Evolutionary conservation across 2,888 invertebrate genomes (phyloP).

Genomic region (Hyles lineata): DNA sequence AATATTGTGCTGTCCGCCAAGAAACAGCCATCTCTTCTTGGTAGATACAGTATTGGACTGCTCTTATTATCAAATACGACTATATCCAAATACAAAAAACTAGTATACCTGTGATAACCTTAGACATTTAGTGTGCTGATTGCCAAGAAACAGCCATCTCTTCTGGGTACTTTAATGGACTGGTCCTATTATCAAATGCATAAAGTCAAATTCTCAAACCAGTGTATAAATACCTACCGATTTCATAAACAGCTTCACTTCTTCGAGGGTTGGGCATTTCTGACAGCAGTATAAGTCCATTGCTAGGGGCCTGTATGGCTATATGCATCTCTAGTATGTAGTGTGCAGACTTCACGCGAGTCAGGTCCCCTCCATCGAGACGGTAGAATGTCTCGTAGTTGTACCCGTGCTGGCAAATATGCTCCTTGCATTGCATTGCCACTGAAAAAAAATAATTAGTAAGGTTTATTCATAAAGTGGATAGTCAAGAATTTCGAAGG

Average conservation of each 20-base stretch:
- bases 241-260: slow-evolving; percentile 87
- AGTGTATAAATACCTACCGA: slow-evolving; percentile 71
- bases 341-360: slow-evolving; percentile 46
- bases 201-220: background rate
- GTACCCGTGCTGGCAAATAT: slow-evolving; percentile 83
- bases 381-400: slow-evolving; percentile 85
- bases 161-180: too few relatives aligned
- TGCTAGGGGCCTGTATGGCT: slow-evolving; percentile 87
- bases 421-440: slow-evolving; percentile 80
- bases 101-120: too few relatives aligned
- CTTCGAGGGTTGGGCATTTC: slow-evolving; percentile 72
- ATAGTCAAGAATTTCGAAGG: background rate
- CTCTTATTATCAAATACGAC: too few relatives aligned
- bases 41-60: too few relatives aligned
- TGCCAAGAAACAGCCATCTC: too few relatives aligned
- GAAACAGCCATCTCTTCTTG: too few relatives aligned
- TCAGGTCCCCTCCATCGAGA: slow-evolving; percentile 60
- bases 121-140: too few relatives aligned
- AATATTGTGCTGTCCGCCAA: too few relatives aligned
- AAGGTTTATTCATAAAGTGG: background rate
- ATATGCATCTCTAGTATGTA: slow-evolving; percentile 86
- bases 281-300: slow-evolving; percentile 89
- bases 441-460: slow-evolving; percentile 54
- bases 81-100: too few relatives aligned
- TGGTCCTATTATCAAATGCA: background rate